Evolutionary conservation across 2,888 invertebrate species (phyloP).

Genomic region (Macaria notata): DNA sequence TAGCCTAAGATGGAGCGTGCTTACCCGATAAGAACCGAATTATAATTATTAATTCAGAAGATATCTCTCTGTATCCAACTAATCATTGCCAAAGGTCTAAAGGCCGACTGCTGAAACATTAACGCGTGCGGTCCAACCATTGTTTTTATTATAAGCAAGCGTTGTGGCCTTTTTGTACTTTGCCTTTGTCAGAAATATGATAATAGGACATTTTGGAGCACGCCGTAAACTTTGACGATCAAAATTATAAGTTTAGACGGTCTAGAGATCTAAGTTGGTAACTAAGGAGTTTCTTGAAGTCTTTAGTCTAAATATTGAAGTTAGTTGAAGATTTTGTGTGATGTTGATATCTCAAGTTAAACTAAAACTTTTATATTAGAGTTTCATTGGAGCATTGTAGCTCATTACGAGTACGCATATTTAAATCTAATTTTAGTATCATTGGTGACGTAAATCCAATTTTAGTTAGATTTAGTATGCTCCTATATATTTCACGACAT

Average conservation of each 20-base stretch:
- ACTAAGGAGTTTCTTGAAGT: not conserved
- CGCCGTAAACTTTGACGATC: slow-evolving; percentile 21
- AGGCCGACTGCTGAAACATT: slow-evolving; percentile 60
- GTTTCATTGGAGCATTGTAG: too few species aligned
- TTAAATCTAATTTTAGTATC: too few species aligned
- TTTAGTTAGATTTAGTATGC: too few species aligned
- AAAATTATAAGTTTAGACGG: slow-evolving; percentile 18
- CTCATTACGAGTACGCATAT: too few species aligned
- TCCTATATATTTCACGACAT: too few species aligned
- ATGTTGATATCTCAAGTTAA: too few species aligned
- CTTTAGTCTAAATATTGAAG: not conserved
- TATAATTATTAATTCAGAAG: too few species aligned
- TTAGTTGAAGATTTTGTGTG: too few species aligned
- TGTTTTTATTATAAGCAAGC: slow-evolving; percentile 70
- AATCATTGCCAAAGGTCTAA: slow-evolving; percentile 32
- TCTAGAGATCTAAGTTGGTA: not conserved
- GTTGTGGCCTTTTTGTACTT: slow-evolving; percentile 58
- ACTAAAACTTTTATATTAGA: too few species aligned
- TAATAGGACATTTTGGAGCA: slow-evolving; percentile 58
- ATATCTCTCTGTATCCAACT: not conserved
- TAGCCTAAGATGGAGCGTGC: too few species aligned
- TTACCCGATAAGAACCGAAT: too few species aligned
- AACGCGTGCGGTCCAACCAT: slow-evolving; percentile 54
- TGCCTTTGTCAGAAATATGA: slow-evolving; percentile 60
- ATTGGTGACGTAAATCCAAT: too few species aligned